Evolutionary conservation across 1,140 invertebrate species (phyloP), one percentile per base, ranked within the genome.

Genomic region (Anadara kagoshimensis): DNA sequence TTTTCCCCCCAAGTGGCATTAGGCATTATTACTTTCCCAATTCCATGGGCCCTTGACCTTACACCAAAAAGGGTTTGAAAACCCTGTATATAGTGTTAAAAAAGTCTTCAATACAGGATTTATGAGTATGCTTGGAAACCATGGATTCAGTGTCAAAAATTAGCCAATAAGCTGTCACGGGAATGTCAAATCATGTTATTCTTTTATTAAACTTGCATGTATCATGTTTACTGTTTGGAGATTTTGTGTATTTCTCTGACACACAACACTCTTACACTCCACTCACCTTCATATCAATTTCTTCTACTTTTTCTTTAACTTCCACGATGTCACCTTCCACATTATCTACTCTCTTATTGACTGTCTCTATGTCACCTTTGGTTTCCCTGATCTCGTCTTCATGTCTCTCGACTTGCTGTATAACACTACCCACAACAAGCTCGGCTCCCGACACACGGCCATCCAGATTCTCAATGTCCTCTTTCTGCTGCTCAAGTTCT

Each of bases 241-340:
- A 10, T 8, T 8, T 47, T 10, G 16, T 10, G 45, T 47, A 47
- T 47, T 47, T 47, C 45, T 47, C 16, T 47, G 8, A 47, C 16
- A 16, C 29, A 29, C 22, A 66, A 47, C n/a, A 53, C 1, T 49
- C 45, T 47, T 24, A 14, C 24, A n/a, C 0, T 29, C 24, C 7
- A 56, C 61, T 56, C 18, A 87, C 83, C 81, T 85, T 87, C 26
- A 78, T 78, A 51, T 87, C 84, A 24, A 87, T 84, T 69, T 85
- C 83, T 53, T 87, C 83, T 0, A 86, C 79, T 67, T 83, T 84
- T 10, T 58, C 54, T 20, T 81, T 80, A 3, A 85, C 84, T 53
- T 87, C 84, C 16, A 75, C 78, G 16, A 88, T 73, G 36, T 78
- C 82, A 24, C 64, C 69, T 53, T 86, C 80, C 16, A 86, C 76